These are phyloP conservation scores for Leptodactylus fuscus DNA, from an alignment of 2,113 vertebrate genomes.

Conservation along the genomic window DNA sequence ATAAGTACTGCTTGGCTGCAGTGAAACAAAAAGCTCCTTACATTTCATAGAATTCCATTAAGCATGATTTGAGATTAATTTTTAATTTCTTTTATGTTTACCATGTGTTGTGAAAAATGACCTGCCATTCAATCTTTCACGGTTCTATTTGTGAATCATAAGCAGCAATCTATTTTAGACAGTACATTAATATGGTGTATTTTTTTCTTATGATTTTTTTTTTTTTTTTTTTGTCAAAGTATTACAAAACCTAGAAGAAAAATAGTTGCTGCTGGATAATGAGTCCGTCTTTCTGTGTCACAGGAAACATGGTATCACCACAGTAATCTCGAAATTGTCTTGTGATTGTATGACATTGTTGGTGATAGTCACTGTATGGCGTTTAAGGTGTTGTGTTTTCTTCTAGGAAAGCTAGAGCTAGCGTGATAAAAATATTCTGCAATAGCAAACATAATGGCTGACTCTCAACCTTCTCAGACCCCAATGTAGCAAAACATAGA, in stretches of 20 bases:
- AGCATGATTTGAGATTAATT: constrained; percentile 81
- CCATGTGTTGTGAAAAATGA: constrained; percentile 79
- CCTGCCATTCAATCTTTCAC: constrained; percentile 80
- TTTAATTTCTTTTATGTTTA: constrained; percentile 80
- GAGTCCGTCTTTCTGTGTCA: neutral
- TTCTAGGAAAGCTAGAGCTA: no score
- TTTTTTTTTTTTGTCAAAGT: neutral
- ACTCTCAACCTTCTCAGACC: no score
- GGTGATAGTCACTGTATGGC: no score
- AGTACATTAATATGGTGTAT: constrained; percentile 72
- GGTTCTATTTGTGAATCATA: constrained; percentile 67
- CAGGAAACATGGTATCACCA: no score
- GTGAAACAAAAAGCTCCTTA: constrained; percentile 77
- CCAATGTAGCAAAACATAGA: no score
- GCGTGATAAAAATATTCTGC: no score
- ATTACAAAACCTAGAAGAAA: neutral
- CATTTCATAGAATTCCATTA: constrained; percentile 78
- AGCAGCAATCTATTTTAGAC: constrained; percentile 72
- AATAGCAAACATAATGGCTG: no score
- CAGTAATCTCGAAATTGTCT: no score
- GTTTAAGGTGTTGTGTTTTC: no score
- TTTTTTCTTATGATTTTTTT: neutral
- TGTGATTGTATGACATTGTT: neutral
- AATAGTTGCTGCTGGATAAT: neutral
- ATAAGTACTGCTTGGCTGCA: constrained; percentile 72